Evolutionary conservation across 2,888 invertebrate species (phyloP).

Genomic region (Synanthedon andrenaeformis): DNA sequence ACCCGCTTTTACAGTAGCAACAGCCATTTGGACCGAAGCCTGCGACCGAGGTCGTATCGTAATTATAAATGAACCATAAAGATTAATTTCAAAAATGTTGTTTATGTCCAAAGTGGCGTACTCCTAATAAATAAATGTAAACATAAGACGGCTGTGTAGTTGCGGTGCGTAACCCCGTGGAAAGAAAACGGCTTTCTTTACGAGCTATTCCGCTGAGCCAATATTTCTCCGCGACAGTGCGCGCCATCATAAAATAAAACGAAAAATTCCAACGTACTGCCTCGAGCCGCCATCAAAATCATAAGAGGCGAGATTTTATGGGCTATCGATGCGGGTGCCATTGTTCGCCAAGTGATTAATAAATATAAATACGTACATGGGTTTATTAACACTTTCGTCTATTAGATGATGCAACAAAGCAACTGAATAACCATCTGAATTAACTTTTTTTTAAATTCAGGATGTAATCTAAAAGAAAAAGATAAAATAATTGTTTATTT

Average conservation of each 20-base stretch:
- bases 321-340: slow-evolving; percentile 41
- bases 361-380: slow-evolving; percentile 16
- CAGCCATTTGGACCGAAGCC: neutral
- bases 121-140: slow-evolving; percentile 27
- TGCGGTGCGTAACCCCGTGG: slow-evolving; percentile 62
- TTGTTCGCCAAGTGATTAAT: slow-evolving; percentile 54
- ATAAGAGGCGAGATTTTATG: slow-evolving; percentile 65
- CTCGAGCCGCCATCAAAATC: slow-evolving; percentile 61
- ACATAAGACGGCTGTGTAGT: slow-evolving; percentile 39
- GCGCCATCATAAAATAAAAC: slow-evolving; percentile 70
- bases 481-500: too few relatives aligned
- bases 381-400: neutral
- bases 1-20: neutral
- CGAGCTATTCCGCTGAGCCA: slow-evolving; percentile 69
- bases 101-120: neutral
- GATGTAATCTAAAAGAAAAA: too few relatives aligned
- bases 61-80: neutral
- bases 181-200: slow-evolving; percentile 66
- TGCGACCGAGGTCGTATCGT: neutral
- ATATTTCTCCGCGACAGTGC: slow-evolving; percentile 70
- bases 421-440: too few relatives aligned
- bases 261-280: slow-evolving; percentile 66
- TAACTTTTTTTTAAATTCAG: too few relatives aligned
- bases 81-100: neutral
- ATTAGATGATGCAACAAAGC: neutral